Evolutionary conservation across 1,140 invertebrate genomes (phyloP).

Genomic region (Phocides pigmalion): DNA sequence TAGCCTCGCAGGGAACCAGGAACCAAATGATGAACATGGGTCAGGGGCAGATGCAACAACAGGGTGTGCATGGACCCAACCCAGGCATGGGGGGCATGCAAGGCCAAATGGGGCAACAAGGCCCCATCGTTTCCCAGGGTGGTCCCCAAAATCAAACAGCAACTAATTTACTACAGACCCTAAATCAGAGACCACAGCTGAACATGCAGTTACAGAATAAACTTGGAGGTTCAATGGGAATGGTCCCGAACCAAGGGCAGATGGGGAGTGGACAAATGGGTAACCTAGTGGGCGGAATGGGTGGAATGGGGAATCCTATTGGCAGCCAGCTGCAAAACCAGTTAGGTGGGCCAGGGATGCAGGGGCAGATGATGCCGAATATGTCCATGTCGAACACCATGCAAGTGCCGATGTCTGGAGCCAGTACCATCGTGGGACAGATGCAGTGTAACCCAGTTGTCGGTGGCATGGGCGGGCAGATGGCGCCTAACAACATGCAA

Average conservation of each 20-base stretch:
- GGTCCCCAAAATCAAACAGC: slow-evolving; percentile 69
- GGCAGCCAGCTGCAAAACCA: slow-evolving; percentile 68
- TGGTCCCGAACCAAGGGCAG: slow-evolving; percentile 72
- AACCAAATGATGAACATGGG: slow-evolving; percentile 83
- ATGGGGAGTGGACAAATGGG: slow-evolving; percentile 51
- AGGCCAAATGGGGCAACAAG: slow-evolving; percentile 68
- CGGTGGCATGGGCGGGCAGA: slow-evolving; percentile 66
- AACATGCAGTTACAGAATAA: slow-evolving; percentile 76
- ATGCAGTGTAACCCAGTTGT: slow-evolving; percentile 73
- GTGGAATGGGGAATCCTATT: slow-evolving; percentile 64
- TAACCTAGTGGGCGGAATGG: slow-evolving; percentile 65
- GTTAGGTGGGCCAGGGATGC: slow-evolving; percentile 61
- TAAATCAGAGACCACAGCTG: slow-evolving; percentile 71
- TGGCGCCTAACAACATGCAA: slow-evolving; percentile 71
- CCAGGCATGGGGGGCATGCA: slow-evolving; percentile 76
- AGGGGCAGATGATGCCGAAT: slow-evolving; percentile 71
- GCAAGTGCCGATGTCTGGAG: slow-evolving; percentile 68
- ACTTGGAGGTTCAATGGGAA: slow-evolving; percentile 60
- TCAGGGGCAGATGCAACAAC: slow-evolving; percentile 85
- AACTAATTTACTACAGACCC: slow-evolving; percentile 70
- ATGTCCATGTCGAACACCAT: slow-evolving; percentile 71
- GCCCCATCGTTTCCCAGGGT: slow-evolving; percentile 66
- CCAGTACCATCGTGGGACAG: slow-evolving; percentile 66
- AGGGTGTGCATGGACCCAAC: slow-evolving; percentile 83
- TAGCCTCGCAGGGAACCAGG: slow-evolving; percentile 88